Evolutionary conservation across 1,140 invertebrate species (phyloP).

Genomic region (Bombyx mori): ASM3026992v2 NC_085130.1:5719501-5720000

Average conservation of each 20-base stretch:
- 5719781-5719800: constrained; percentile 63
- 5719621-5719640: constrained; percentile 75
- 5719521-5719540: constrained; percentile 54
- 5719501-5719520: constrained; percentile 65
- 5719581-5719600: constrained; percentile 69
- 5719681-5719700: constrained; percentile 85
- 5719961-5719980: constrained; percentile 75
- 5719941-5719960: constrained; percentile 67
- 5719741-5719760: constrained; percentile 19
- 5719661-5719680: constrained; percentile 86
- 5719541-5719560: constrained; percentile 53
- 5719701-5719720: constrained; percentile 70
- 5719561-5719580: constrained; percentile 57
- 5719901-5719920: constrained; percentile 29
- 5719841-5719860: constrained; percentile 70
- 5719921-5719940: constrained; percentile 25
- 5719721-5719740: constrained; percentile 47
- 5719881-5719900: constrained; percentile 64
- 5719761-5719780: constrained; percentile 48
- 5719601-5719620: constrained; percentile 71
- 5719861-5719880: constrained; percentile 62
- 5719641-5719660: constrained; percentile 86
- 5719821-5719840: constrained; percentile 70
- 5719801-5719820: constrained; percentile 63
- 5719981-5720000: constrained; percentile 72